A percentile compares a stretch with the other conserved stretches of the same genome.
Conservation (phyloP, 2,797 vertebrate genomes). For the Leptodactylus fallax region DNA sequence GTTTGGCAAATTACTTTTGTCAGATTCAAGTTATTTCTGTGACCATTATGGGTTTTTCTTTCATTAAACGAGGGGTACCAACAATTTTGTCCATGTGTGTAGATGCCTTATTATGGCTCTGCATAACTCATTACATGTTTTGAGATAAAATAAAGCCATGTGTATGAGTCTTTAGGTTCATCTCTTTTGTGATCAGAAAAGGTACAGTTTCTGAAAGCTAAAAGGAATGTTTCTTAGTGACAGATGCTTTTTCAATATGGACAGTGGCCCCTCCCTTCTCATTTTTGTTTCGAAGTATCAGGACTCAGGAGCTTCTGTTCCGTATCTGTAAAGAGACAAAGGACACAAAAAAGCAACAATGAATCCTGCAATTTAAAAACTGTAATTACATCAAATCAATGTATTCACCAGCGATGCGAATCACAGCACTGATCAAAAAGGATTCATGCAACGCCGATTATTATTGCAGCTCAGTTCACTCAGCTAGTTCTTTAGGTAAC, state of each 20-base stretch:
- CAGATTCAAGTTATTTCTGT: no score
- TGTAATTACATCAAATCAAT: background rate
- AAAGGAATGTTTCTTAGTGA: no score
- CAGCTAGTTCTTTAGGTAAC: background rate
- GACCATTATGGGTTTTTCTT: no score
- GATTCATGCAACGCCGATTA: slow-evolving; percentile 6
- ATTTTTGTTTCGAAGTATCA: background rate
- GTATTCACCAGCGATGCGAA: background rate
- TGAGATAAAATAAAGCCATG: no score
- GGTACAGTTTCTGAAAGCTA: no score
- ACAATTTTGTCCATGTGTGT: no score
- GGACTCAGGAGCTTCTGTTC: background rate
- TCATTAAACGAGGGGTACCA: no score
- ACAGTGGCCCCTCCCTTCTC: background rate
- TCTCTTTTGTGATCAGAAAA: no score
- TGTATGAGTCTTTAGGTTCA: no score
- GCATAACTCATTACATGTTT: no score
- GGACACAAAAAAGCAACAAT: background rate
- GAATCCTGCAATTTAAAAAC: background rate
- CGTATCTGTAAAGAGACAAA: background rate
- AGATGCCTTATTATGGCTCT: no score
- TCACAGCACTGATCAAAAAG: background rate
- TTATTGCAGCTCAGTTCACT: slow-evolving; percentile 15
- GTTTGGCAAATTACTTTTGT: no score
- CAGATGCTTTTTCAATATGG: background rate